Evolutionary conservation across 2,888 invertebrate genomes (phyloP).

Genomic region (Cantharis nigra): DNA sequence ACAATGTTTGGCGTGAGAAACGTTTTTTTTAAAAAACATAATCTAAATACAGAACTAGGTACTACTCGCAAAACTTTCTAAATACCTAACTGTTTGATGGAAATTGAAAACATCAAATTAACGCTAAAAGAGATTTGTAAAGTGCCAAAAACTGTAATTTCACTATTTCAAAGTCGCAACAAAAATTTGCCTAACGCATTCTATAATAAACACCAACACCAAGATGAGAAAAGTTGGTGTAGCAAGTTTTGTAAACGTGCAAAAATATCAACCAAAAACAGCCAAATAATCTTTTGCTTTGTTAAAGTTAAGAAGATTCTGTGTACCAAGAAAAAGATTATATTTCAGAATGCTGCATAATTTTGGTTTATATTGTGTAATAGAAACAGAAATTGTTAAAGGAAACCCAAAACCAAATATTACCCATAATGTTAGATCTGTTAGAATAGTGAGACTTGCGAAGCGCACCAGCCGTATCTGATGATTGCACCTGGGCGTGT

Average conservation of each 20-base stretch:
- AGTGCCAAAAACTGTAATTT: background rate
- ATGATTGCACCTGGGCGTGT: constrained; percentile 50
- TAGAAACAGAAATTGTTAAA: constrained; percentile 27
- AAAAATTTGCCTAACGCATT: background rate
- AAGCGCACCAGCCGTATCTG: constrained; percentile 66
- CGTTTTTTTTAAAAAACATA: background rate
- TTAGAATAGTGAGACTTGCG: constrained; percentile 78
- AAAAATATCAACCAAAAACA: background rate
- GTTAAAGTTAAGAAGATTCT: background rate
- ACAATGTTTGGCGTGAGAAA: background rate
- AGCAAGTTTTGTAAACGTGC: background rate
- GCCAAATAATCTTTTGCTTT: background rate
- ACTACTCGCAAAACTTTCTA: background rate
- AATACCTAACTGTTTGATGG: background rate
- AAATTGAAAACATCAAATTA: background rate
- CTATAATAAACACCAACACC: background rate
- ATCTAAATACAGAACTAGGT: background rate
- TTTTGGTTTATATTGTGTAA: background rate
- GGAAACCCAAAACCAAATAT: constrained; percentile 56
- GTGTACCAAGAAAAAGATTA: background rate
- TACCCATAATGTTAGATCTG: constrained; percentile 70
- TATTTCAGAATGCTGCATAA: background rate
- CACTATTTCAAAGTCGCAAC: background rate
- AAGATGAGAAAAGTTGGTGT: background rate
- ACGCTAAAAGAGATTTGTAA: background rate